Evolutionary conservation across 2,113 vertebrate genomes (phyloP).

Genomic region (Riparia riparia): DNA sequence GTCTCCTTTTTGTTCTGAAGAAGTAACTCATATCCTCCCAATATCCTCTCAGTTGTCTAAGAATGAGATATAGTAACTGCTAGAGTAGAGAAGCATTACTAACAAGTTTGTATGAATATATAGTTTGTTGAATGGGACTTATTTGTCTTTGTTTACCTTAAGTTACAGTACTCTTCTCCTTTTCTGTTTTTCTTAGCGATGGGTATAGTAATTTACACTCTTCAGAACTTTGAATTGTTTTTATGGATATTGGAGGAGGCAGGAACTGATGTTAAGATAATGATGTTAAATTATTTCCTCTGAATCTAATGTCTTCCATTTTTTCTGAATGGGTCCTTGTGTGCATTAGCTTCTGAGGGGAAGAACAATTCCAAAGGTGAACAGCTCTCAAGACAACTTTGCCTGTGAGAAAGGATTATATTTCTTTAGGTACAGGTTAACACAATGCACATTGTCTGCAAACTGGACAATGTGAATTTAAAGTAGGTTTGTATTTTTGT

Average conservation of each 20-base stretch:
- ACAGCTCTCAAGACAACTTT: neutral
- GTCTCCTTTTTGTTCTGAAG: neutral
- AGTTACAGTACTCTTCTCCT: neutral
- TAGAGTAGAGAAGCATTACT: neutral
- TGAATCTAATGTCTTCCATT: neutral
- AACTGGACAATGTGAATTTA: neutral
- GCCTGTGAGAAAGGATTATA: neutral
- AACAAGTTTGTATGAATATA: neutral
- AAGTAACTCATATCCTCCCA: neutral
- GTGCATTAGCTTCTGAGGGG: neutral
- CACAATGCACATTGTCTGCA: accelerated
- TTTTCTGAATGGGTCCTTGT: neutral
- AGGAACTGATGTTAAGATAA: neutral
- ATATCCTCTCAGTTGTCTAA: neutral
- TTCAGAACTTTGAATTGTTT: neutral
- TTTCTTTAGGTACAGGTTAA: neutral
- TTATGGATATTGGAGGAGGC: neutral
- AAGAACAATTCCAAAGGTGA: neutral
- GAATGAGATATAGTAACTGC: neutral
- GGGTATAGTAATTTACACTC: neutral
- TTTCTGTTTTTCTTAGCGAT: neutral
- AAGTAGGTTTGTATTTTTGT: neutral
- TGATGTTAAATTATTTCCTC: neutral
- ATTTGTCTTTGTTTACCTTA: neutral
- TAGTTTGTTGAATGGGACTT: neutral